Evolutionary conservation across 2,113 vertebrate species (phyloP), one percentile per base, ranked within the genome.

Genomic region (Geococcyx californianus): DNA sequence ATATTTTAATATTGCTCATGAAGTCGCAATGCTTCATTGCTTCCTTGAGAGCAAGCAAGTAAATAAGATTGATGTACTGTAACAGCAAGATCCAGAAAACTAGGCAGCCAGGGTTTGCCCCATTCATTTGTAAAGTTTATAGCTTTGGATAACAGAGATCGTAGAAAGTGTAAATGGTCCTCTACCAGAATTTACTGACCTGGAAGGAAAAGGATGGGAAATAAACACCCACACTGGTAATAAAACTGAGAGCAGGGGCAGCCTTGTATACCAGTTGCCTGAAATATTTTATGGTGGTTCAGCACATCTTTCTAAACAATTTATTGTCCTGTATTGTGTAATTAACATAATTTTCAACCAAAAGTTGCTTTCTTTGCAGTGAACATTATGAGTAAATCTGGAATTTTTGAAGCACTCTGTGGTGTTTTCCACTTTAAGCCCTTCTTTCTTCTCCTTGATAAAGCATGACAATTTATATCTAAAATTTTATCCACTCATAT

Each of bases 161-260:
- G 10, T 80, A 91, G 73, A 87, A 94, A 80, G 86, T 91, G 45
- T 96, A 97, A 97, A 96, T 95, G 69, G 67, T 84, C 52, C 60
- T 80, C 73, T 88, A 87, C 67, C 38, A 94, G 70, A 90, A 95
- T 95, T 95, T 96, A 97, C 90, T 96, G 85, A 96, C 89, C 92
- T 97, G 93, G 76, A 95, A 96, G 66, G 36, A 91, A 91, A 89
- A 90, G 25, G 26, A 69, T 94, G 76, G 79, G 55, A 92, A 94
- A 91, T 87, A 95, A 96, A 86, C 90, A 96, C 28, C 88, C 75
- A 92, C 77, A 63, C 42, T 68, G 45, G 72, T 70, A 96, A 94
- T 96, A 97, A 97, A 97, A 84, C n/a, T 69, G 40, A n/a, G n/a
- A 94, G 24, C 52, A 87, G 54, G 58, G 33, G 34, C 66, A 89